These are phyloP conservation scores for Mola mola DNA, from an alignment of 2,113 vertebrate species.

Conservation along the genomic window DNA sequence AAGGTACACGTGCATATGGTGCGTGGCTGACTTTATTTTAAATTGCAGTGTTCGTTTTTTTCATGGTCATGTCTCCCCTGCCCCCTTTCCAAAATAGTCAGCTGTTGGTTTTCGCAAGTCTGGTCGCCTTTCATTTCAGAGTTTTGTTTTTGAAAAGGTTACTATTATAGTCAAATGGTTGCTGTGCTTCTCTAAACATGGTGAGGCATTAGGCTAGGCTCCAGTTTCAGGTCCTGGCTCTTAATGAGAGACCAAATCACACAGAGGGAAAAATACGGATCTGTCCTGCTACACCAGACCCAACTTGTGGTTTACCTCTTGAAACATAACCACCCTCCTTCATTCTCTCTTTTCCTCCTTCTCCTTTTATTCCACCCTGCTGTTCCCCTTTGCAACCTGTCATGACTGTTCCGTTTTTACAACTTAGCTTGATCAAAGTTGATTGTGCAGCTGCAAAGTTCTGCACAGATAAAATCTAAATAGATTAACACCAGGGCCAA, in stretches of 20 bases:
- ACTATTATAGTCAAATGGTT: slow-evolving; percentile 82
- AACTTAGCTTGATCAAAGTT: slow-evolving; percentile 67
- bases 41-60: slow-evolving; percentile 78
- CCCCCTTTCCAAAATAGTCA: slow-evolving; percentile 74
- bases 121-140: slow-evolving; percentile 75
- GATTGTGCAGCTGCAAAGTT: slow-evolving; percentile 69
- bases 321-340: slow-evolving; percentile 70
- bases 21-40: slow-evolving; percentile 73
- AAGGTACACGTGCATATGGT: too few species aligned
- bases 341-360: slow-evolving; percentile 38
- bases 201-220: slow-evolving; percentile 80
- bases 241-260: slow-evolving; percentile 83
- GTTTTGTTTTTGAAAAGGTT: slow-evolving; percentile 81
- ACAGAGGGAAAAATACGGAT: slow-evolving; percentile 79
- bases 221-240: slow-evolving; percentile 80
- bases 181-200: slow-evolving; percentile 81
- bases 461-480: slow-evolving; percentile 70
- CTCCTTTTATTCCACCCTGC: slow-evolving; percentile 34
- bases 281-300: slow-evolving; percentile 74
- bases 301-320: slow-evolving; percentile 81
- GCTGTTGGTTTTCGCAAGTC: slow-evolving; percentile 67
- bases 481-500: slow-evolving; percentile 60
- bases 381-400: slow-evolving; percentile 56
- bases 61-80: slow-evolving; percentile 74
- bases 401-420: slow-evolving; percentile 54